A percentile compares a stretch with the other conserved stretches of the same genome.
These are phyloP conservation scores for Athetis lepigone DNA, from an alignment of 2,888 invertebrate genomes.

Conservation along the genomic window DNA sequence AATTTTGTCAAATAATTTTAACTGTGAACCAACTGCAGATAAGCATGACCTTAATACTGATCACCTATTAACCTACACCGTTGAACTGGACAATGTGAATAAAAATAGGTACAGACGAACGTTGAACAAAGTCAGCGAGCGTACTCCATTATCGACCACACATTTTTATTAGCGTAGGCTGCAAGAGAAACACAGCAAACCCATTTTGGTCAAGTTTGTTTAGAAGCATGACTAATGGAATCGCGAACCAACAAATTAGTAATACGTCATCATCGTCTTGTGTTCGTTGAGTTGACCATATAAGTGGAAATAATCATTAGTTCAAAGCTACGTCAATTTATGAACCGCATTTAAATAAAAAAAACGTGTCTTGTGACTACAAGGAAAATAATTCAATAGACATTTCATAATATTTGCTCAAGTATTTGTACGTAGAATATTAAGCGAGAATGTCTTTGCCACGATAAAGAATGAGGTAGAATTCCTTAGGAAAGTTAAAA, in stretches of 20 bases:
- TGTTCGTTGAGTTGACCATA: constrained; percentile 45
- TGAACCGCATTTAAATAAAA: constrained; percentile 8
- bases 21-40: neutral
- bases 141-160: constrained; percentile 33
- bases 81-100: constrained; percentile 12
- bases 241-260: constrained; percentile 44
- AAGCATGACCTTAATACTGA: constrained; percentile 19
- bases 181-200: constrained; percentile 24
- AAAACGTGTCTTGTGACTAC: constrained; percentile 12
- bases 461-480: constrained; percentile 5
- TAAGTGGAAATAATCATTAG: constrained; percentile 40
- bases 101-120: constrained; percentile 37
- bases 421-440: constrained; percentile 8
- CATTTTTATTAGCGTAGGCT: constrained; percentile 43
- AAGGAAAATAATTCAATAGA: constrained; percentile 18
- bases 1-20: neutral
- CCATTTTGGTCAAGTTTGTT: constrained; percentile 47
- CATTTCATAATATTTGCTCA: constrained; percentile 4
- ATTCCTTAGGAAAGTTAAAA: constrained; percentile 34
- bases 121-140: constrained; percentile 27
- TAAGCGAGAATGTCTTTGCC: constrained; percentile 22
- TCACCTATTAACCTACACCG: constrained; percentile 33
- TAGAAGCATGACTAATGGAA: constrained; percentile 55
- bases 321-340: constrained; percentile 41
- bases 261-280: constrained; percentile 44